A percentile compares a stretch with the other conserved stretches of the same genome.
Conservation (phyloP, 92 coral and sea anemone species). For the Virgularia gustaviana region DNA sequence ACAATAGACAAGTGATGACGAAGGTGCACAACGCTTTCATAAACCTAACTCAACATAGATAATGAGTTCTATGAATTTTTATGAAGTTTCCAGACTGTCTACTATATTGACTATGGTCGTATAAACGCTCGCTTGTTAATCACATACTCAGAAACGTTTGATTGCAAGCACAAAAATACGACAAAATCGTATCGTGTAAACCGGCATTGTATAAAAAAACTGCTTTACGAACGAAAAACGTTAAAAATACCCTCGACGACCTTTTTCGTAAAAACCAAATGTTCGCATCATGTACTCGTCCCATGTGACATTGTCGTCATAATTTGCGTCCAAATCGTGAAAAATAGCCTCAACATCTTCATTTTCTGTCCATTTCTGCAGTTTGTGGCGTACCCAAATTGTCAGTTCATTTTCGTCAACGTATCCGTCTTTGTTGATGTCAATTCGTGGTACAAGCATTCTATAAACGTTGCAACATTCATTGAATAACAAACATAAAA, state of each 20-base stretch:
- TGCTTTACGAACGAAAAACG: background rate
- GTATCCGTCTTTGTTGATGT: constrained; percentile 86
- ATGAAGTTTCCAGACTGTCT: too few relatives aligned
- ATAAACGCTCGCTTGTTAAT: too few relatives aligned
- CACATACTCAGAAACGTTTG: too few relatives aligned
- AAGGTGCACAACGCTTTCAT: too few relatives aligned
- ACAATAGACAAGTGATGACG: too few relatives aligned
- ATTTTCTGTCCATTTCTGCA: constrained; percentile 90
- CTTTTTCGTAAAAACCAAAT: constrained; percentile 74
- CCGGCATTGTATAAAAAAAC: background rate
- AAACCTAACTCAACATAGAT: too few relatives aligned
- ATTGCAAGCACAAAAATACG: too few relatives aligned
- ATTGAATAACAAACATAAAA: background rate
- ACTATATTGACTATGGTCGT: too few relatives aligned
- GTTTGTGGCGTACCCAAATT: constrained; percentile 92
- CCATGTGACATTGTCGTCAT: constrained; percentile 78
- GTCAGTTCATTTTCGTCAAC: constrained; percentile 85
- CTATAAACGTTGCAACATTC: constrained; percentile 31
- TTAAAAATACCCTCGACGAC: too few relatives aligned
- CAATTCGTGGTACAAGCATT: constrained; percentile 90
- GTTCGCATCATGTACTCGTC: constrained; percentile 80
- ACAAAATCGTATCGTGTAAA: background rate
- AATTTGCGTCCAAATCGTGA: constrained; percentile 75
- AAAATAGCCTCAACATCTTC: constrained; percentile 84
- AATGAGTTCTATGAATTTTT: too few relatives aligned